These are phyloP conservation scores for Eristalis tenax DNA, from an alignment of 2,888 invertebrate genomes.

Conservation along the genomic window DNA sequence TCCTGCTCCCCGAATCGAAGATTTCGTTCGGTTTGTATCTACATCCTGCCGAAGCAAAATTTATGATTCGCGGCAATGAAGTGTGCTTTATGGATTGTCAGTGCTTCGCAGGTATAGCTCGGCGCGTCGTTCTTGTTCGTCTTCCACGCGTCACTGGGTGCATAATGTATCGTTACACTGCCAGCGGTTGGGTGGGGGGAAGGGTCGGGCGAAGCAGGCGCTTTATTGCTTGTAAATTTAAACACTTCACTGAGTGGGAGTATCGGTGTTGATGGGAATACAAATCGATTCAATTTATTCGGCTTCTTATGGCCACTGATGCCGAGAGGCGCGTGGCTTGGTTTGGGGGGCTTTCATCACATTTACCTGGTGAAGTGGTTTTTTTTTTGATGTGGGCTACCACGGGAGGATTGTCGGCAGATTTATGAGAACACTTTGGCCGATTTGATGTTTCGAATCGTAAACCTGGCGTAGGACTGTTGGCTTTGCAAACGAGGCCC, in stretches of 20 bases:
- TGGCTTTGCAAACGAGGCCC: background rate
- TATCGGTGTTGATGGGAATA: constrained; percentile 17
- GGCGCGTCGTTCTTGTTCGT: background rate
- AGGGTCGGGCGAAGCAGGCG: background rate
- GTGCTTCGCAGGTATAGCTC: constrained; percentile 18
- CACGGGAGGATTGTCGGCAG: constrained; percentile 8
- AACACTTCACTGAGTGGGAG: background rate
- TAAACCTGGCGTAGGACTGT: background rate
- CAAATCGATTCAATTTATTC: constrained; percentile 31
- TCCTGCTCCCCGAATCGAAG: background rate
- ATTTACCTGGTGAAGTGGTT: background rate
- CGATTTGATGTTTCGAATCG: background rate
- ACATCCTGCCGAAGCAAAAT: background rate
- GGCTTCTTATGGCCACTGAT: background rate
- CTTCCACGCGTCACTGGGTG: constrained; percentile 36
- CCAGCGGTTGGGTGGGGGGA: background rate
- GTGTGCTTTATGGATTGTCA: constrained; percentile 45
- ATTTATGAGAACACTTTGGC: background rate
- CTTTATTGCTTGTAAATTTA: constrained; percentile 55
- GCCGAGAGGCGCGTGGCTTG: background rate
- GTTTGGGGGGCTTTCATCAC: background rate
- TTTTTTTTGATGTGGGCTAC: background rate
- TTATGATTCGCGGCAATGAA: constrained; percentile 17
- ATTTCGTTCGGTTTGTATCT: background rate
- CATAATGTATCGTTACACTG: constrained; percentile 30